A percentile compares a stretch with the other conserved stretches of the same genome.
These are phyloP conservation scores for Parotocinclus haroldoi DNA, from an alignment of 2,797 vertebrate genomes.

Conservation along the genomic window DNA sequence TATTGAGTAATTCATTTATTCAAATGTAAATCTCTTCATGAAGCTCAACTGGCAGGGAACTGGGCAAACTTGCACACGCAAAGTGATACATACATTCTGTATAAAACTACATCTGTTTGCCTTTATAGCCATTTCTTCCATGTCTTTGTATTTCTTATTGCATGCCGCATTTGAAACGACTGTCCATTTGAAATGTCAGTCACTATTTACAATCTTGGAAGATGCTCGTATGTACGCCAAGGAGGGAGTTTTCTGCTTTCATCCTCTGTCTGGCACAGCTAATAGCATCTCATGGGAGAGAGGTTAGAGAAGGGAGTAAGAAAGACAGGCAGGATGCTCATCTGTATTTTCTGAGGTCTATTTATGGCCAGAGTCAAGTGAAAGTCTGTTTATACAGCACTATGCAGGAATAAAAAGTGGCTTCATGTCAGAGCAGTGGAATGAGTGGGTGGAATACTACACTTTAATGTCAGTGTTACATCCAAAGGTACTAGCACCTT, in stretches of 20 bases:
- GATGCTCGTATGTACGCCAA: conserved; percentile 23
- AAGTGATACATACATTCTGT: conserved; percentile 2
- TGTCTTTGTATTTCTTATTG: background rate
- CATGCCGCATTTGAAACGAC: conserved; percentile 7
- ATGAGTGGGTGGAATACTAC: background rate
- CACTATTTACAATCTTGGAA: conserved; percentile 14
- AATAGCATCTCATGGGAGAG: conserved; percentile 34
- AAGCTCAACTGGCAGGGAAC: conserved; percentile 2
- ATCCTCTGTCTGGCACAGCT: conserved; percentile 24
- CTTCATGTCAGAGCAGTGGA: background rate
- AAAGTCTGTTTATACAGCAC: conserved; percentile 12
- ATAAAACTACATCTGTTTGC: conserved; percentile 8
- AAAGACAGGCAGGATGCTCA: conserved; percentile 5
- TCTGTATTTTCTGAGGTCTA: conserved; percentile 26
- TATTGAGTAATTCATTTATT: conserved; percentile 2
- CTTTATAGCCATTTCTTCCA: conserved; percentile 10
- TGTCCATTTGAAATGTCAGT: conserved; percentile 12
- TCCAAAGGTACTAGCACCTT: conserved; percentile 30
- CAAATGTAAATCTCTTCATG: conserved; percentile 3
- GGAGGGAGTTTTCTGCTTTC: conserved; percentile 23
- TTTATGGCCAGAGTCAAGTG: conserved; percentile 27
- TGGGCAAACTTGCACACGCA: conserved; percentile 16
- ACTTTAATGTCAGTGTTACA: background rate
- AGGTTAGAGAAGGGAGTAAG: conserved; percentile 10
- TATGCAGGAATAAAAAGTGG: background rate